Evolutionary conservation across 1,140 invertebrate species (phyloP), one percentile per base, ranked within the genome.

Genomic region (Drosophila tani): DNA sequence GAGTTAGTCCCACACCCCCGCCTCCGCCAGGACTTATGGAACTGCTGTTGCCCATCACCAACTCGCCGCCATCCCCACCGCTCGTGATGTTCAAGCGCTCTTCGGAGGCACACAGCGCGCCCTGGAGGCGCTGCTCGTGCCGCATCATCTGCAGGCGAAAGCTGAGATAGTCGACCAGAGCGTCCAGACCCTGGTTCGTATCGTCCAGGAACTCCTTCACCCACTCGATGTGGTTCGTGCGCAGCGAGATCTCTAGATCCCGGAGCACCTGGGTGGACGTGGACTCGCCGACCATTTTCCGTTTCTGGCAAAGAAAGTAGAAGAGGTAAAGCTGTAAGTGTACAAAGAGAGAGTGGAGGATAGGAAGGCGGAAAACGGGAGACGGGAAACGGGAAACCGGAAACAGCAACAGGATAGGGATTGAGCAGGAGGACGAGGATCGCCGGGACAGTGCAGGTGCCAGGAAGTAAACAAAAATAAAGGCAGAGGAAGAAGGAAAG

Each of bases 141-240:
- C 96, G 95, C 96, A 98, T 97, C 97, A 98, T 98, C 82, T 96
- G 95, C 85, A 98, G 94, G 79, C 98, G 95, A 94, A 98, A 98
- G 93, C 97, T 98, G 70, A 99, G 95, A 94, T 99, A 99, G 93
- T 99, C 98, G 66, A 99, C 97, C 60, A 99, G 94, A 45, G 99
- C 97, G 93, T 99, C 98, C 59, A 99, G 93, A 5, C 99, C 99
- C 93, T 97, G 96, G 93, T 99, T 99, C 68, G 97, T 96, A 80
- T 99, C 98, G 93, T 98, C 97, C 45, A 99, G 94, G 94, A 99
- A 99, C 93, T 99, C 98, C 85, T 98, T 95, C 38, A 99, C 99
- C 99, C 99, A 99, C 98, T 99, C 99, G 91, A 99, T 99, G 93
- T 99, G 98, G 94, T 99, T 99, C 49, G 99, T 99, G 82, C 99